Conservation (phyloP, 1,140 invertebrate species). For the Mesaphorura yosii region DNA sequence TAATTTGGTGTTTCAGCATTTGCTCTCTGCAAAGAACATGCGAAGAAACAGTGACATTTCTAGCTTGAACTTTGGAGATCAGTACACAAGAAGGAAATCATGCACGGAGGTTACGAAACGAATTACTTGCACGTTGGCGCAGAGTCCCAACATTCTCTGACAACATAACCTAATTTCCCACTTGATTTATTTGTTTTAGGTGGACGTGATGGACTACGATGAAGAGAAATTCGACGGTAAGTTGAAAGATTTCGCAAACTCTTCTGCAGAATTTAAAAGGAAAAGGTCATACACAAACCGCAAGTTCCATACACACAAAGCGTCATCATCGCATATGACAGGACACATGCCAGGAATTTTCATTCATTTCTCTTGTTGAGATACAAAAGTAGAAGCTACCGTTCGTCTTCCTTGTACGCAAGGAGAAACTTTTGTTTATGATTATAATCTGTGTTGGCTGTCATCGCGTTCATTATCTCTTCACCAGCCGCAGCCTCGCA, state of each 20-base stretch:
- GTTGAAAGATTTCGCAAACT: neutral
- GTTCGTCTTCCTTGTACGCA: no score
- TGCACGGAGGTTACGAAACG: neutral
- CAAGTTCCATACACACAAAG: no score
- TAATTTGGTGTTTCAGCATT: slow-evolving; percentile 6
- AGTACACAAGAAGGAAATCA: slow-evolving; percentile 5
- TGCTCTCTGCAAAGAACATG: slow-evolving; percentile 2
- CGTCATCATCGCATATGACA: no score
- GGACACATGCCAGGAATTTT: no score
- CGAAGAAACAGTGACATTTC: slow-evolving; percentile 1
- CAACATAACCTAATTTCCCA: neutral
- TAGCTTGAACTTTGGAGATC: slow-evolving; percentile 1
- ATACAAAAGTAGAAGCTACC: no score
- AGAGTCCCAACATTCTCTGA: neutral
- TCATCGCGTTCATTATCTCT: no score
- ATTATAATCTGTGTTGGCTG: no score
- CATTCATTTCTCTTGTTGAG: no score
- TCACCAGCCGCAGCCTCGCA: no score
- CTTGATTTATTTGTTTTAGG: neutral
- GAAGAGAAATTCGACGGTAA: neutral
- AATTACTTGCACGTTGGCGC: neutral
- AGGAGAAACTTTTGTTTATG: no score
- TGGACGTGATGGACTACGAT: neutral
- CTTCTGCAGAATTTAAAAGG: neutral
- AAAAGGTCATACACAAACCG: neutral